Conservation (phyloP, 2,113 vertebrate genomes). For the Ascaphus truei region DNA sequence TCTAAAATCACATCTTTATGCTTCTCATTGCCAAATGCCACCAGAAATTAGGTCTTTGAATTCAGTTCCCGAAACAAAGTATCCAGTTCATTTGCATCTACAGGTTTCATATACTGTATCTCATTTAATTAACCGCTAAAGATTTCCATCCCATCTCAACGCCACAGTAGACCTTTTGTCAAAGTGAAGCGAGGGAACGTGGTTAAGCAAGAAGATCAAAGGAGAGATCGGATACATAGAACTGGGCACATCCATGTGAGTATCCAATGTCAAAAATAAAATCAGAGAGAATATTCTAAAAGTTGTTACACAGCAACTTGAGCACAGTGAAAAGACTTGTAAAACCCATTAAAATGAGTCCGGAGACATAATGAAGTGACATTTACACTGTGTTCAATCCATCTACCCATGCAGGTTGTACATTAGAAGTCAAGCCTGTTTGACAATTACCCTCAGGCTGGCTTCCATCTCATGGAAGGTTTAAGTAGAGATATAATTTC, state of each 20-base stretch:
- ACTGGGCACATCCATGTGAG: slow-evolving; percentile 1
- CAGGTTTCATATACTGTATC: neutral
- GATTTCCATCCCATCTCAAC: neutral
- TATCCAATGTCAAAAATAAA: slow-evolving; percentile 30
- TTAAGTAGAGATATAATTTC: slow-evolving; percentile 9
- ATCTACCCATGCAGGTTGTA: neutral
- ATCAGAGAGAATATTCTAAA: slow-evolving; percentile 44
- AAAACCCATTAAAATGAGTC: slow-evolving; percentile 39
- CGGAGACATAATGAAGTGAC: slow-evolving; percentile 43
- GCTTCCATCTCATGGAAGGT: slow-evolving; percentile 17
- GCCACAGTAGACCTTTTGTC: neutral
- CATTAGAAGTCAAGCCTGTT: neutral
- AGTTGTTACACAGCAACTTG: slow-evolving; percentile 31
- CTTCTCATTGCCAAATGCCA: no score
- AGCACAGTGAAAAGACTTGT: slow-evolving; percentile 37
- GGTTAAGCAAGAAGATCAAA: neutral
- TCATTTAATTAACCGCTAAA: slow-evolving; percentile 1
- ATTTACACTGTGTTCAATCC: slow-evolving; percentile 24
- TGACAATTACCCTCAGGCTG: slow-evolving; percentile 13
- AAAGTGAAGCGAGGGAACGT: neutral
- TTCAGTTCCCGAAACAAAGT: no score
- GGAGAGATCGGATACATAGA: neutral
- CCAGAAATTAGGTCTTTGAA: no score
- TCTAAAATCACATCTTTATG: no score
- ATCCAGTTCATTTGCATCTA: neutral